Evolutionary conservation across 2,888 invertebrate genomes (phyloP), one percentile per base, ranked within the genome.

Genomic region (Lasius platythorax): DNA sequence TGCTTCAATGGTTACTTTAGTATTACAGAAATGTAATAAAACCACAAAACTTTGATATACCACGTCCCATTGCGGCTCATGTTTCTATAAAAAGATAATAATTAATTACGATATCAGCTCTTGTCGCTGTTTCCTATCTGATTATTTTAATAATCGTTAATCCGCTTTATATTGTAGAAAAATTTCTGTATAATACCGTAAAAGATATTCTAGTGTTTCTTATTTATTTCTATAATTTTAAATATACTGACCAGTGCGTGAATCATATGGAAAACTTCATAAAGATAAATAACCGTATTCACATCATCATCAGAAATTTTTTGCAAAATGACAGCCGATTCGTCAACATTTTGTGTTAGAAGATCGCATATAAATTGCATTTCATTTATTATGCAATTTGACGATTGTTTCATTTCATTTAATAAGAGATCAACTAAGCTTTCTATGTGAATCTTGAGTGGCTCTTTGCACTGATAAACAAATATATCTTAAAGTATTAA

Each of bases 291-390:
- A 43, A 90, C 33, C 18, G 46, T 73, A 1, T 37, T 30, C 28
- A 11, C 33, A 4, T 64, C 56, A 9, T 61, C 50, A 28, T 61
- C 66, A 23, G n/a, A 15, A 33, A 83, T 63, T 33, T 68, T 33
- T 66, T 72, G 23, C 33, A 90, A 40, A n/a, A 81, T 76, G 56
- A 88, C 53, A 15, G 81, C 72, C 4, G 76, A 83, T 46, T 64
- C 83, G 46, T 86, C 81, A 56, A 53, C 56, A 68, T 84, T 84
- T 78, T 82, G 76, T 67, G 66, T 91, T 46, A 91, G 84, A 70
- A 91, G 74, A 68, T 90, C 87, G 70, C 85, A 64, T 58, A 78
- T 28, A 46, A 91, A 82, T 79, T 85, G 84, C 78, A 89, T 86
- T 56, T 37, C 89, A n/a, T 83, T 87, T 61, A 56, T 68, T 43